Evolutionary conservation across 2,113 vertebrate genomes (phyloP), one percentile per base, ranked within the genome.

Genomic region (Rhinoderma darwinii): DNA sequence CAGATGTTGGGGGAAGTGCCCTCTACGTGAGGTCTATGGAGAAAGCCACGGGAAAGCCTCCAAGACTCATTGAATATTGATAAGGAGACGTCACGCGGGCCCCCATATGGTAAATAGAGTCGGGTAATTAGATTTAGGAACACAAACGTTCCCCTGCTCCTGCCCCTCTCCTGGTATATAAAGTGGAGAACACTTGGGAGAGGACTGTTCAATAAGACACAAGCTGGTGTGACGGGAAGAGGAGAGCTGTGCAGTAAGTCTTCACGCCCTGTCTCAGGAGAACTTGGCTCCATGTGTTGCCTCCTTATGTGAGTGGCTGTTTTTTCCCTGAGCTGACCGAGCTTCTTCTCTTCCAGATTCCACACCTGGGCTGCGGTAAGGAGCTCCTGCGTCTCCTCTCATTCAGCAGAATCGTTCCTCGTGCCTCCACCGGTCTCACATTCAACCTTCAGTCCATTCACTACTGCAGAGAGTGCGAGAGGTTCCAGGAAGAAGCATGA

Each of bases 401-500:
- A n/a, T 56, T 25, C 82, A 35, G 82, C 68, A 32, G 61, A 32
- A 9, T 15, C 5, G 39, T 63, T 37, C 47, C 5, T 51, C 59
- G 17, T 51, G 44, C 39, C 50, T 22, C 32, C 78, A 87, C 47
- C 63, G 56, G 47, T 50, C 68, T 80, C 35, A 44, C 50, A 61
- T n/a, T 27, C 68, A 54, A 37, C 32, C 7, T 35, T 17, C 61
- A n/a, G 22, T 2, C 74, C 73, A 14, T 73, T 37, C 30, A 66
- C 51, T 84, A 14, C 11, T 30, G 17, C 83, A 25, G 63, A 44
- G 51, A 2, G n/a, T 9, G 7, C 25, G 15, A n/a, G n/a, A n/a
- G n/a, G n/a, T n/a, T n/a, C 25, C 17, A 54, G 75, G 70, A 79
- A 56, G 75, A 93, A 93, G 63, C 88, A 99, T 98, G 98, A 98